These are phyloP conservation scores for Tenthredo amoena DNA, from an alignment of 2,888 invertebrate genomes.

Conservation along the genomic window DNA sequence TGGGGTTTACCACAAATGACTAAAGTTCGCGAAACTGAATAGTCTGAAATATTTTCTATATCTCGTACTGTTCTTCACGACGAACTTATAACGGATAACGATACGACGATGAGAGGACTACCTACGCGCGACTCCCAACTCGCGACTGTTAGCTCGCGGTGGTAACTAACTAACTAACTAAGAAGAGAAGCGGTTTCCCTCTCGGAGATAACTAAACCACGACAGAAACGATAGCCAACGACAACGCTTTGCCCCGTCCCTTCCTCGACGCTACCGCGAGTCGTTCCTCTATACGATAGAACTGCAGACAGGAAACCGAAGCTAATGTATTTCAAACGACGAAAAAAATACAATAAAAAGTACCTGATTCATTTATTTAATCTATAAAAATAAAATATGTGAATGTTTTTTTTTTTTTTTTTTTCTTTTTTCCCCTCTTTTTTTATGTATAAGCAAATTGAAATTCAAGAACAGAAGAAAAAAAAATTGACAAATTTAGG, in stretches of 20 bases:
- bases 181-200: constrained; percentile 23
- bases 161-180: background rate
- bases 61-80: background rate
- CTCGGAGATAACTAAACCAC: constrained; percentile 40
- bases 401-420: background rate
- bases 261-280: background rate
- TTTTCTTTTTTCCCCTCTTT: background rate
- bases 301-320: constrained; percentile 13
- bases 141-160: background rate
- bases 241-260: constrained; percentile 41
- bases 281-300: background rate
- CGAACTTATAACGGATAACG: background rate
- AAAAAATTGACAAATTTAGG: background rate
- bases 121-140: constrained; percentile 13
- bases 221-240: constrained; percentile 42
- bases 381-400: background rate
- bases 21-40: background rate
- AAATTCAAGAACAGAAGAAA: background rate
- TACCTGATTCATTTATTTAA: background rate
- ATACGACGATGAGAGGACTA: background rate
- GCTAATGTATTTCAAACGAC: constrained; percentile 6
- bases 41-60: too few relatives aligned
- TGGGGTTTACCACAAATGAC: background rate
- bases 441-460: background rate
- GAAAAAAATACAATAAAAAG: background rate